These are phyloP conservation scores for Heterocephalus glaber DNA, from an alignment of 2,113 vertebrate genomes.

Conservation along the genomic window DNA sequence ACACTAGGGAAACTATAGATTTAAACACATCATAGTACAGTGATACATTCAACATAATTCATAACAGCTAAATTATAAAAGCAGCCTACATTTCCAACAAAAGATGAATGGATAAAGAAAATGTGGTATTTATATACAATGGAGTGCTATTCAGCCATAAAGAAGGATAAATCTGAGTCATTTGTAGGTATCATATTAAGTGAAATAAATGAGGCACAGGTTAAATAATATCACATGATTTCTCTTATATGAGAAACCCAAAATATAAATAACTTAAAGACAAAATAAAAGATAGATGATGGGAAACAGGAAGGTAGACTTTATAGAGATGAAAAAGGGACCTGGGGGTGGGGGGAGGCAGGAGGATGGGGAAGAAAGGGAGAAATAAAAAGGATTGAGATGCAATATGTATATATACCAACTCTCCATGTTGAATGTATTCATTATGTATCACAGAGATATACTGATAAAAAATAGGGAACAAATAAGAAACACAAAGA, in stretches of 20 bases:
- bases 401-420: not conserved
- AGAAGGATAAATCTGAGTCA: not conserved
- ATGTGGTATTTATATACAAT: not conserved
- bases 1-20: not conserved
- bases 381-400: not conserved
- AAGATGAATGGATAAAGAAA: not conserved
- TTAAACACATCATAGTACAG: not conserved
- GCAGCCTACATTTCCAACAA: not conserved
- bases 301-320: not conserved
- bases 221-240: not conserved
- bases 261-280: not conserved
- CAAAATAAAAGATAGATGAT: not conserved
- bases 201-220: not conserved
- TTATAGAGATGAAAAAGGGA: not conserved
- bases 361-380: not conserved
- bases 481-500: not conserved
- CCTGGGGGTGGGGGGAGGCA: not conserved
- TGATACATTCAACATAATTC: not conserved
- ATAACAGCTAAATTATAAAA: not conserved
- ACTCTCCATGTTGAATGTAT: not conserved
- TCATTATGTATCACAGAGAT: not conserved
- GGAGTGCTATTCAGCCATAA: not conserved
- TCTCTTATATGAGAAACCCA: not conserved
- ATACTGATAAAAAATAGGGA: not conserved
- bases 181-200: not conserved